Conservation (phyloP, 2,888 invertebrate genomes). For the Napeogenes inachia region DNA sequence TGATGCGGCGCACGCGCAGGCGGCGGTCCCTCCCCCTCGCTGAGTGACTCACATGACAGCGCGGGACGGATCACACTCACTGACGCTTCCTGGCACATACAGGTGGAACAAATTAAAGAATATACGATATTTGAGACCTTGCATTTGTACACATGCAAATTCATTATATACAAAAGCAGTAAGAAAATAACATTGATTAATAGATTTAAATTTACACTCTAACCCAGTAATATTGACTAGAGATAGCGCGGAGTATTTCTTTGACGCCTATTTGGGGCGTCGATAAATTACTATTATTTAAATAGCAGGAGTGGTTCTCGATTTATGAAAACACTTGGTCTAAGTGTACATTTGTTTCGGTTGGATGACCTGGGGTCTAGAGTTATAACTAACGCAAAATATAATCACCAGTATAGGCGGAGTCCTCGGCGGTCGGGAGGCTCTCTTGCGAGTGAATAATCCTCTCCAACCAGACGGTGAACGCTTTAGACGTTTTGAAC, state of each 20-base stretch:
- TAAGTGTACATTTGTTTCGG: not conserved
- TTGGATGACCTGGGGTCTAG: not conserved
- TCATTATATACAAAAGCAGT: no score
- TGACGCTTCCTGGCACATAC: slow-evolving; percentile 38
- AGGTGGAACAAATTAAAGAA: no score
- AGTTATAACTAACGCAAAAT: not conserved
- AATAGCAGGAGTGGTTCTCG: no score
- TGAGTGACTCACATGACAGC: slow-evolving; percentile 80
- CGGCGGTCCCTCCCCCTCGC: slow-evolving; percentile 86
- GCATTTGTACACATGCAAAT: no score
- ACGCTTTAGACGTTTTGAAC: slow-evolving; percentile 80
- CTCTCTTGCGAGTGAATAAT: slow-evolving; percentile 81
- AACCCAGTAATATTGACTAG: no score
- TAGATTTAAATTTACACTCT: no score
- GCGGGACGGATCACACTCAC: slow-evolving; percentile 51
- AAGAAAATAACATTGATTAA: no score
- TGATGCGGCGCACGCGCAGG: slow-evolving; percentile 79
- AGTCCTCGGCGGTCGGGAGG: slow-evolving; percentile 33
- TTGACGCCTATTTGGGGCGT: no score
- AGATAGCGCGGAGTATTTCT: no score
- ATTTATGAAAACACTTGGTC: no score
- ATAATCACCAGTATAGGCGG: slow-evolving; percentile 25
- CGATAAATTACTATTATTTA: no score
- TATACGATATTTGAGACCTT: no score
- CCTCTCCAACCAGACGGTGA: slow-evolving; percentile 88